Evolutionary conservation across 2,113 vertebrate species (phyloP).

Genomic region (Bothrops jararaca): DNA sequence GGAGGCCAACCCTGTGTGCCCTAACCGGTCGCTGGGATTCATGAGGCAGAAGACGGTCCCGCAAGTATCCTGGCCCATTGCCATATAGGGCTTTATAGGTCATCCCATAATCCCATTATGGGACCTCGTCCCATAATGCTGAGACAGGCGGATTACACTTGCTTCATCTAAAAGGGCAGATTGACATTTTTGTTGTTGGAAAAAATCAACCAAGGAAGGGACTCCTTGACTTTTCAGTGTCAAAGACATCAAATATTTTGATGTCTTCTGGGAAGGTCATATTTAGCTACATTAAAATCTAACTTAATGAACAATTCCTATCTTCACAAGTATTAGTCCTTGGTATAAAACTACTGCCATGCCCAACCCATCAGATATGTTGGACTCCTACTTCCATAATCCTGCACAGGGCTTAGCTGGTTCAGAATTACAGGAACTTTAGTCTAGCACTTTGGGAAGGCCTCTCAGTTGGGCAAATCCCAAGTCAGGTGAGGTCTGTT

Average conservation of each 20-base stretch:
- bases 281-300: background rate
- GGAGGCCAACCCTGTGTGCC: too few relatives aligned
- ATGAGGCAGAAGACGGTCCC: too few relatives aligned
- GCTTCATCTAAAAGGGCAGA: background rate
- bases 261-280: background rate
- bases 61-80: too few relatives aligned
- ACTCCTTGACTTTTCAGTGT: background rate
- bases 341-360: rapidly evolving
- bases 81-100: too few relatives aligned
- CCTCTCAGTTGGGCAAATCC: background rate
- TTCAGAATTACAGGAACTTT: background rate
- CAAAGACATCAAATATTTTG: background rate
- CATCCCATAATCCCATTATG: too few relatives aligned
- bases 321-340: rapidly evolving
- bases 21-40: too few relatives aligned
- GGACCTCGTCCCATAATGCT: background rate
- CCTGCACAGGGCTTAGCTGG: background rate
- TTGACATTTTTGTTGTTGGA: background rate
- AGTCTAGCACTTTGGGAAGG: background rate
- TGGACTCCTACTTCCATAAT: background rate
- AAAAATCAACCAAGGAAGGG: background rate
- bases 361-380: background rate
- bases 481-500: background rate
- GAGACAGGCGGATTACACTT: background rate
- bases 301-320: background rate